Conservation (phyloP, 2,113 vertebrate species). For the Machaerirhynchus nigripectus region DNA sequence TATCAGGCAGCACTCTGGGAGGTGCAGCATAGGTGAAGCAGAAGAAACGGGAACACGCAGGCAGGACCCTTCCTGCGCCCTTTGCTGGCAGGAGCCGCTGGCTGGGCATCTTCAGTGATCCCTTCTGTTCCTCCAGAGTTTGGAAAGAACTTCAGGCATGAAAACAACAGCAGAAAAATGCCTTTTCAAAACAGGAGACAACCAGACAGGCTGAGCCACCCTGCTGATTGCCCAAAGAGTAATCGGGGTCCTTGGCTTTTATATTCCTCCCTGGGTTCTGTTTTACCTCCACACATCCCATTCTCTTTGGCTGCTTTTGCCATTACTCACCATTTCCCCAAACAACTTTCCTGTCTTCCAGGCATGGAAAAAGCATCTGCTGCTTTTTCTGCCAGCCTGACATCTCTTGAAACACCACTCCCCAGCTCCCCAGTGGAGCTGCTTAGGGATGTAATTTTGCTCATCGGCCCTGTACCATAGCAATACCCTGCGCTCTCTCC, state of each 20-base stretch:
- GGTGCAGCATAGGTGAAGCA: neutral
- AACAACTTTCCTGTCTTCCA: neutral
- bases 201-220: neutral
- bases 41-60: neutral
- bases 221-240: neutral
- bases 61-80: neutral
- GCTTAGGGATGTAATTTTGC: neutral
- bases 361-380: slow-evolving; percentile 26
- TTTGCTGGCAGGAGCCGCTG: neutral
- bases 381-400: neutral
- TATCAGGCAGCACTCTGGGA: neutral
- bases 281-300: neutral
- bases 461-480: neutral
- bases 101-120: neutral
- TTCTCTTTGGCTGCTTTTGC: neutral
- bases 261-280: neutral
- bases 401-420: neutral
- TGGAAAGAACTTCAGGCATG: neutral
- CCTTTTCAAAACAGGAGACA: neutral
- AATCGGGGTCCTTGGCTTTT: neutral
- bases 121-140: neutral
- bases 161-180: neutral
- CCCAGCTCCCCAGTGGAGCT: neutral
- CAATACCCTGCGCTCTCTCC: neutral
- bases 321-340: neutral